Conservation (phyloP, 2,888 invertebrate genomes). For the Timema cristinae region DNA sequence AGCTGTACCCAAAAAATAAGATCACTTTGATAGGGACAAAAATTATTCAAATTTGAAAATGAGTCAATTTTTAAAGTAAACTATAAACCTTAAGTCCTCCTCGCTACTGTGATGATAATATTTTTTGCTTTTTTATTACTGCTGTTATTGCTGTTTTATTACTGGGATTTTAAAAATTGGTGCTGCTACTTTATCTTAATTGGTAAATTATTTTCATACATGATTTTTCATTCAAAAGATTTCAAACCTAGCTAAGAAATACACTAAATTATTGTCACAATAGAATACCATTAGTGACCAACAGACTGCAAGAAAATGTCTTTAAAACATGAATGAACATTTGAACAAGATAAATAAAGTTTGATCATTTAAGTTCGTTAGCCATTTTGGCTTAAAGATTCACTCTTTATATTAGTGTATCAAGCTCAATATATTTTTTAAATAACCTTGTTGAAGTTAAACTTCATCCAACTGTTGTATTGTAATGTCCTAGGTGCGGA, state of each 20-base stretch:
- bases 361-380: neutral
- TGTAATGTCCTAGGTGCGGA: constrained; percentile 43
- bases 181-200: too few species aligned
- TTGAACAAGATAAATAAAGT: neutral
- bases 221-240: neutral
- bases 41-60: too few species aligned
- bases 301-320: neutral
- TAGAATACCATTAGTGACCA: neutral
- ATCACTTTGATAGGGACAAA: too few species aligned
- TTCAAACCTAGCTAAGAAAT: neutral
- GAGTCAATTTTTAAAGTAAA: too few species aligned
- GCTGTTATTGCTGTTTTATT: neutral
- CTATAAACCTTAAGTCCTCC: too few species aligned
- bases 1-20: too few species aligned
- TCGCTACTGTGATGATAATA: neutral
- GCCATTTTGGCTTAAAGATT: neutral
- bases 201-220: too few species aligned
- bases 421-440: neutral
- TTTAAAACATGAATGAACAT: neutral
- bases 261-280: neutral
- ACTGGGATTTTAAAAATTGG: neutral
- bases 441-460: too few species aligned
- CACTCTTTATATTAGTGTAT: neutral
- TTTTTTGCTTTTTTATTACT: neutral
- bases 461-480: too few species aligned